Evolutionary conservation across 2,888 invertebrate genomes (phyloP), one percentile per base, ranked within the genome.

Genomic region (Hypomecis atomaria): DNA sequence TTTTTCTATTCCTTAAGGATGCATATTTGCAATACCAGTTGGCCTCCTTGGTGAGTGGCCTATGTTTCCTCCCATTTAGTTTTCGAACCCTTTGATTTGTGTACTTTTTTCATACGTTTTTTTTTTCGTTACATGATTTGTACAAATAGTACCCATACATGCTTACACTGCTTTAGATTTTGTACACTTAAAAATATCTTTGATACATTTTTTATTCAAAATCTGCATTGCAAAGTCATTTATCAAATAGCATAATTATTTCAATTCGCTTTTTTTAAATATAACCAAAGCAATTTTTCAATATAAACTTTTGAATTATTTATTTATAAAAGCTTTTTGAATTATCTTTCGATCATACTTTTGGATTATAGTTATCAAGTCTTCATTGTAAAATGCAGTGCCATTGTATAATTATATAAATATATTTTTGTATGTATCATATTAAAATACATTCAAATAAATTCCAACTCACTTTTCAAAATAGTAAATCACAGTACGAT

Each of bases 31-130:
- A 90, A 90, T 88, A 88, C 89, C 91, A 91, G 91, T 84, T 90
- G 88, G 89, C 91, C 90, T 88, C 90, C 69, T 83, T 91, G 92
- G 92, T 92, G 92, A 92, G 92, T 92, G 89, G 87, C 88, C 81
- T 82, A 84, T 78, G 71, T 74, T 75, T 75, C 70, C 75, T 79
- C 81, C 78, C 72, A 77, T 81, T 82, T 85, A 83, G 80, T 79
- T 77, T 83, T 57, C 61, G 83, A 81, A 74, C 67, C 69, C 69
- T 80, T 80, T 78, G 71, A 67, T 73, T 74, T 67, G 75, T 64
- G 55, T 72, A 54, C 70, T 76, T 75, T 58, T 67, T 72, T 72
- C 70, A 67, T 72, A 75, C 74, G 75, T 76, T 73, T 74, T 74
- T 75, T 68, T 59, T 47, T 57, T 76, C 69, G 23, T 23, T 71